These are phyloP conservation scores for Fregata magnificens DNA, from an alignment of 2,113 vertebrate species.

Conservation along the genomic window DNA sequence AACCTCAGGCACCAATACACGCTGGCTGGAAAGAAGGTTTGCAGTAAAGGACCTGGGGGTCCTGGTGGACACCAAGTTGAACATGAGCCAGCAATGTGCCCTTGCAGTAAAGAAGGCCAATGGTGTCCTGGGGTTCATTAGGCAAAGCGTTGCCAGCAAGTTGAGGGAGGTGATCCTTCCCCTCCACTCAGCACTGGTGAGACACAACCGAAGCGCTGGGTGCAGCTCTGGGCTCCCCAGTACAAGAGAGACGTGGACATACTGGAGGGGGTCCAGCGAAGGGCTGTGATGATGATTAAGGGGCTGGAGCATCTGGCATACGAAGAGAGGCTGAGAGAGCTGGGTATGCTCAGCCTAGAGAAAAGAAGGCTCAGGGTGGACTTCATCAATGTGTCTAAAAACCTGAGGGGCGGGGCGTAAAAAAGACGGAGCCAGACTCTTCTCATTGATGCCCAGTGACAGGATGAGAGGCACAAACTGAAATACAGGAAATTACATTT, in stretches of 20 bases:
- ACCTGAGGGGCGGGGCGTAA: neutral
- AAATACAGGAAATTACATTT: neutral
- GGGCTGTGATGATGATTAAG: neutral
- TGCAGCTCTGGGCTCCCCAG: neutral
- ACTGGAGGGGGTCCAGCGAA: neutral
- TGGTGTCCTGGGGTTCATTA: neutral
- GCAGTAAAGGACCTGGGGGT: neutral
- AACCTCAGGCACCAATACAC: neutral
- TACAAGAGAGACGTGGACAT: neutral
- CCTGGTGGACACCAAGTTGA: neutral
- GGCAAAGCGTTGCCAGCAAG: neutral
- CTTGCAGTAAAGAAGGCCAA: neutral
- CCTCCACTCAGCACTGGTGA: neutral
- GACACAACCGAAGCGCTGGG: neutral
- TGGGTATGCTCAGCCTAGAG: neutral
- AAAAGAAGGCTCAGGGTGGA: neutral
- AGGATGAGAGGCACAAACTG: neutral
- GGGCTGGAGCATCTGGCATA: neutral
- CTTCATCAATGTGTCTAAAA: neutral
- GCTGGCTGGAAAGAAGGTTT: neutral
- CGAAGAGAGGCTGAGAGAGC: neutral
- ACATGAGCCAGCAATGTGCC: neutral
- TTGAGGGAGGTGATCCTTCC: neutral
- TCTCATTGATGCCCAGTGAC: neutral
- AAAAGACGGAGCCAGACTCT: neutral